phyloP scores from a whole-genome alignment of 2,888 invertebrate genomes.

The Stratiomys singularior region DNA sequence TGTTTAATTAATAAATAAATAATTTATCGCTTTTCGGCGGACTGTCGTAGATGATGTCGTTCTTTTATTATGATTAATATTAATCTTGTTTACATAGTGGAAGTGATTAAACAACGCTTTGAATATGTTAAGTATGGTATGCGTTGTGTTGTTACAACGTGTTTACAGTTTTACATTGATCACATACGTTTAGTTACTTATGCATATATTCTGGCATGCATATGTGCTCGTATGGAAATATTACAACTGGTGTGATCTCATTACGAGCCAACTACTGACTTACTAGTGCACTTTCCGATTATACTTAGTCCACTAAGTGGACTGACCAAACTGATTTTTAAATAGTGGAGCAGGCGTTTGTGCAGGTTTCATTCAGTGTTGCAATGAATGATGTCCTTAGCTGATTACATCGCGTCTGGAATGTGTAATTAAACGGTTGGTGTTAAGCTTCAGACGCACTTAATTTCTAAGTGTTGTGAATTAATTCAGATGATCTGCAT shows the following conservation, averaged over 20 bases:
- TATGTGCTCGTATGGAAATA: neutral
- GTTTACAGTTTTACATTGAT: too few species aligned
- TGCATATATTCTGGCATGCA: neutral
- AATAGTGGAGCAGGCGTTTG: too few species aligned
- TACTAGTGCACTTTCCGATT: neutral
- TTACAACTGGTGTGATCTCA: neutral
- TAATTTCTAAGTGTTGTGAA: slow-evolving; percentile 17
- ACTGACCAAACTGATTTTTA: too few species aligned
- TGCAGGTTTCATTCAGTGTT: neutral
- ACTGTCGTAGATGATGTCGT: neutral
- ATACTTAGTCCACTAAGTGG: neutral
- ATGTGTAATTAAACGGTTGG: slow-evolving; percentile 26
- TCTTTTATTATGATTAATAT: too few species aligned
- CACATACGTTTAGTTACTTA: too few species aligned
- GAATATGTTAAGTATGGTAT: neutral
- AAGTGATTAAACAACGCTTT: neutral
- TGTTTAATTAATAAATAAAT: slow-evolving; percentile 6
- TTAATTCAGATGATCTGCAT: neutral
- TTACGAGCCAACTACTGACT: neutral
- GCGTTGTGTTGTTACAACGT: neutral
- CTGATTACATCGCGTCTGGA: slow-evolving; percentile 26
- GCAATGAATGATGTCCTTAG: slow-evolving; percentile 28
- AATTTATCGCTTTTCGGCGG: neutral
- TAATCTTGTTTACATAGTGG: too few species aligned
- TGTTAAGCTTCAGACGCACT: neutral